Conservation (phyloP, 2,888 invertebrate genomes). For the Eupeodes latifasciatus region DNA sequence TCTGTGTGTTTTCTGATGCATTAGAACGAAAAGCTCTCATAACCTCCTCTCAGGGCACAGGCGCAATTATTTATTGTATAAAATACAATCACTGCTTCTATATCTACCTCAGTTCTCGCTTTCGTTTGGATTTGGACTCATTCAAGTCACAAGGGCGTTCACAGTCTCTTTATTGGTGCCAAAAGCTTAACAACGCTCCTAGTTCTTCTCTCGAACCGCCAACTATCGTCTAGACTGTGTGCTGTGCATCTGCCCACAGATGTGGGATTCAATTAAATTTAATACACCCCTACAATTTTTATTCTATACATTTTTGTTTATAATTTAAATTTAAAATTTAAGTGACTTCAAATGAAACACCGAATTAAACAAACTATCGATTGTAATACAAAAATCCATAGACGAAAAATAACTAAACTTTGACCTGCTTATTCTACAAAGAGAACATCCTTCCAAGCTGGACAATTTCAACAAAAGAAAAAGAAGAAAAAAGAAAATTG, state of each 20-base stretch:
- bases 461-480: neutral
- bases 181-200: conserved; percentile 66
- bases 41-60: conserved; percentile 40
- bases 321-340: conserved; percentile 1
- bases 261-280: conserved; percentile 16
- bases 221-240: conserved; percentile 54
- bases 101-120: conserved; percentile 21
- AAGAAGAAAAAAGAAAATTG: conserved; percentile 14
- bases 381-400: conserved; percentile 8
- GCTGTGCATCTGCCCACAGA: conserved; percentile 45
- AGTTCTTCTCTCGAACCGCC: conserved; percentile 39
- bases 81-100: conserved; percentile 51
- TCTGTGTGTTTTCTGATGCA: neutral
- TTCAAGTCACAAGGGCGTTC: conserved; percentile 41
- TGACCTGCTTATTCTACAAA: conserved; percentile 33
- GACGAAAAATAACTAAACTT: conserved; percentile 26
- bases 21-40: conserved; percentile 29
- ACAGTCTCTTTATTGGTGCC: conserved; percentile 70
- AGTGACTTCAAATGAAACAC: conserved; percentile 24
- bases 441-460: conserved; percentile 31
- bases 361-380: neutral
- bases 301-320: conserved; percentile 1
- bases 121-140: conserved; percentile 12
- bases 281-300: neutral
- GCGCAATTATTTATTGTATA: conserved; percentile 26